phyloP scores from a whole-genome alignment of 2,888 invertebrate genomes.

The Gortyna flavago region DNA sequence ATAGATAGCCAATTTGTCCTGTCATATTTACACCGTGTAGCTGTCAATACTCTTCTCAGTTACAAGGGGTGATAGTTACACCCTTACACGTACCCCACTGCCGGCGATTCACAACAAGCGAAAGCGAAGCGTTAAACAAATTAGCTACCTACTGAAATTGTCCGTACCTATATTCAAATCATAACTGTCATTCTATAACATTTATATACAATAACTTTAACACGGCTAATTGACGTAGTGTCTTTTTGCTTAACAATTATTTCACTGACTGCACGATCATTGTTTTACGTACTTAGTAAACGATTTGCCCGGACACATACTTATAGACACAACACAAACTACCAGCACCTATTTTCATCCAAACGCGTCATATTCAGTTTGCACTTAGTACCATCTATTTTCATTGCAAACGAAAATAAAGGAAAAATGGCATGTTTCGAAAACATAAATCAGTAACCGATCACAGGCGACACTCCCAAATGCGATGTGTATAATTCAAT shows the following conservation, averaged over 20 bases:
- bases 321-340: background rate
- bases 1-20: conserved; percentile 57
- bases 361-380: conserved; percentile 40
- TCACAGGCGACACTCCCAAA: conserved; percentile 54
- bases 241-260: background rate
- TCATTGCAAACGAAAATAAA: conserved; percentile 34
- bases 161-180: background rate
- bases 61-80: conserved; percentile 43
- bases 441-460: conserved; percentile 60
- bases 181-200: background rate
- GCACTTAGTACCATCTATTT: conserved; percentile 51
- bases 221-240: background rate
- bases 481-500: conserved; percentile 63
- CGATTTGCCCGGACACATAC: background rate
- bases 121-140: background rate
- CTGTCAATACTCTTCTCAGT: conserved; percentile 39
- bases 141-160: background rate
- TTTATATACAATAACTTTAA: background rate
- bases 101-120: no score
- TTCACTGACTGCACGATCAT: background rate
- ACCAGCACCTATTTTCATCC: conserved; percentile 38
- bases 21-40: conserved; percentile 64
- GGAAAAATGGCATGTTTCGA: conserved; percentile 14
- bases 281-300: background rate
- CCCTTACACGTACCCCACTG: background rate